These are phyloP conservation scores for Ctenopoma kingsleyae DNA, from an alignment of 2,797 vertebrate genomes.

Conservation along the genomic window DNA sequence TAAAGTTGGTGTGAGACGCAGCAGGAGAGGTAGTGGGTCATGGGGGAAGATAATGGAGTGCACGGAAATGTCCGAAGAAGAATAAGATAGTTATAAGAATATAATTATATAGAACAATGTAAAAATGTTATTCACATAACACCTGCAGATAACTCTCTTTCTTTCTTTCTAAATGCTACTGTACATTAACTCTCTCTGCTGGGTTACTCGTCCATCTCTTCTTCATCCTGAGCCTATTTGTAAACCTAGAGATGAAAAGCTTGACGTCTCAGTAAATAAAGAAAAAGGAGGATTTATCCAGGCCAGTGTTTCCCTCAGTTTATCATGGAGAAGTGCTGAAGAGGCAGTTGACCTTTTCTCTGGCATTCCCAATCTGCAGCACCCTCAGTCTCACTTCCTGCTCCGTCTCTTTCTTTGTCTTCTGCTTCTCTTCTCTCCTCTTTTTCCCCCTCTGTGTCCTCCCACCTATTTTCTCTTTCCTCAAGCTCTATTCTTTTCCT, in stretches of 20 bases:
- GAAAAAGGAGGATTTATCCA: slow-evolving; percentile 62
- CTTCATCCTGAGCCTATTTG: slow-evolving; percentile 38
- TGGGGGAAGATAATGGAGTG: slow-evolving; percentile 18
- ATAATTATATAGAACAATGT: background rate
- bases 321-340: slow-evolving; percentile 58
- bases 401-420: slow-evolving; percentile 10
- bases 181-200: background rate
- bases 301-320: slow-evolving; percentile 54
- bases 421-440: slow-evolving; percentile 21
- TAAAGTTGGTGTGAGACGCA: slow-evolving; percentile 40
- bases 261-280: slow-evolving; percentile 62
- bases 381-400: slow-evolving; percentile 13
- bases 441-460: background rate
- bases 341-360: slow-evolving; percentile 75
- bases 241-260: slow-evolving; percentile 41
- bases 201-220: slow-evolving; percentile 1
- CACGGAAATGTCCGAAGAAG: background rate
- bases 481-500: background rate
- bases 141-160: background rate
- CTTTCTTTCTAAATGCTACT: too few species aligned
- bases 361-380: slow-evolving; percentile 33
- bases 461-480: background rate
- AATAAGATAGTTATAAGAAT: too few species aligned
- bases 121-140: too few species aligned
- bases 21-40: slow-evolving; percentile 37